A percentile compares a stretch with the other conserved stretches of the same genome.
phyloP scores from a whole-genome alignment of 2,797 vertebrate species.

The Prionace glauca region DNA sequence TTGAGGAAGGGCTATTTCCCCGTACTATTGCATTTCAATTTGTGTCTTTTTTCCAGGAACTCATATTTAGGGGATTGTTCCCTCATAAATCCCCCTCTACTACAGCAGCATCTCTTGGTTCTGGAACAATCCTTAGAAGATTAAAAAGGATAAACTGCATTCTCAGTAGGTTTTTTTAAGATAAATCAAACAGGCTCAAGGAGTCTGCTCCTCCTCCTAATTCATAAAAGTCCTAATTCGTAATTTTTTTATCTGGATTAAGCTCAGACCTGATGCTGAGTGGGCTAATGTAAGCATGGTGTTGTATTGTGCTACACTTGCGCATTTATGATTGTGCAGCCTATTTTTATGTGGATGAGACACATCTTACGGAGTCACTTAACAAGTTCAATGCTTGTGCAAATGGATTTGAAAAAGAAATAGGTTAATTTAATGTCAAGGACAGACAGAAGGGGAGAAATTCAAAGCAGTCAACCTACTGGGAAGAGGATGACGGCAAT shows the following conservation, averaged over 20 bases:
- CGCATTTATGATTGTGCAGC: background rate
- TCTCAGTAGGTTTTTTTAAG: background rate
- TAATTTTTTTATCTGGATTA: background rate
- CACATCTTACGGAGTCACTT: background rate
- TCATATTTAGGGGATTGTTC: background rate
- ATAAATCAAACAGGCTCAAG: no score
- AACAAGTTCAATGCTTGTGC: background rate
- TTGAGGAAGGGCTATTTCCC: background rate
- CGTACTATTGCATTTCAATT: no score
- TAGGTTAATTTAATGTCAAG: background rate
- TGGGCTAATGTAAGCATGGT: background rate
- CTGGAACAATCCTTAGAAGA: background rate
- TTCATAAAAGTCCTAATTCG: no score
- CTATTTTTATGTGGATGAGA: background rate
- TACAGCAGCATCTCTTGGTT: background rate
- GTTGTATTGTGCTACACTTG: background rate
- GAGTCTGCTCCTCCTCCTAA: background rate
- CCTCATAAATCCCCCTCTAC: constrained; percentile 2
- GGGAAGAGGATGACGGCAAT: background rate
- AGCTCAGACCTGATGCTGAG: background rate
- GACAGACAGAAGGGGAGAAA: background rate
- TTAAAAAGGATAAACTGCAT: background rate
- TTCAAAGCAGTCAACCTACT: background rate
- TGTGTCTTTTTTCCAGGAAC: constrained; percentile 6
- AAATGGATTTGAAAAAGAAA: background rate